Base-by-base conservation (phyloP, 2,113 vertebrate genomes). In the Pelobates fuscus region DNA sequence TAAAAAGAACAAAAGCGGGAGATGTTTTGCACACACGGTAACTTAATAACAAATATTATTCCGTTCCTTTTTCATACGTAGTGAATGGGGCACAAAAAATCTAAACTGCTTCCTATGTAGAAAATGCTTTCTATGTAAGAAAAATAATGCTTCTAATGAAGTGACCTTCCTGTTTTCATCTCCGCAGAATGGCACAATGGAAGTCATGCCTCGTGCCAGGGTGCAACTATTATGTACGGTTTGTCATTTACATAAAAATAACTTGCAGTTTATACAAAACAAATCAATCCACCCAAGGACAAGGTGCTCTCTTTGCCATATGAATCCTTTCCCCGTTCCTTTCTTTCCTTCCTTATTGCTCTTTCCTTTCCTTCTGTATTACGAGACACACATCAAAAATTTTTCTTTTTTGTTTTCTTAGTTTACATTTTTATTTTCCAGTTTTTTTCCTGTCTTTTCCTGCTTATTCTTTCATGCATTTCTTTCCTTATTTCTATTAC, bases 111-210 rank as follows among this genome's bases (percentile, higher is more conserved):
- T 61, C 64, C 65, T 49, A 15, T 76, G 20, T 29, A 15, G n/a
- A 2, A 46, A 26, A 61, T 49, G 20, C 23, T 76, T 61, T 55
- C 65, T 49, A 15, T 76, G 20, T 29, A 15, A n/a, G n/a, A n/a
- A n/a, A n/a, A n/a, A n/a, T n/a, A n/a, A n/a, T 49, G 20, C 23
- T 76, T 61, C 64, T 55, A 32, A 15, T 76, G 20, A 23, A 15
- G 20, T 21, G 8, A 21, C 11, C 64, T 76, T 76, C 73, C 73
- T 76, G 73, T 76, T 68, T 76, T 76, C 30, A 61, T 25, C 55
- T 61, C 44, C 59, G 8, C 12, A 21, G 57, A 43, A 63, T 75
- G 57, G 32, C 32, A 75, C 63, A 75, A 67, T 67, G 23, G 21
- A 67, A 27, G 23, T 23, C 14, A 8, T 24, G n/a, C 29, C 44